Percentiles rank a stretch among this genome's conserved stretches.
Evolutionary conservation across 2,797 vertebrate species (phyloP).

Genomic region (Chiroxiphia lanceolata): DNA sequence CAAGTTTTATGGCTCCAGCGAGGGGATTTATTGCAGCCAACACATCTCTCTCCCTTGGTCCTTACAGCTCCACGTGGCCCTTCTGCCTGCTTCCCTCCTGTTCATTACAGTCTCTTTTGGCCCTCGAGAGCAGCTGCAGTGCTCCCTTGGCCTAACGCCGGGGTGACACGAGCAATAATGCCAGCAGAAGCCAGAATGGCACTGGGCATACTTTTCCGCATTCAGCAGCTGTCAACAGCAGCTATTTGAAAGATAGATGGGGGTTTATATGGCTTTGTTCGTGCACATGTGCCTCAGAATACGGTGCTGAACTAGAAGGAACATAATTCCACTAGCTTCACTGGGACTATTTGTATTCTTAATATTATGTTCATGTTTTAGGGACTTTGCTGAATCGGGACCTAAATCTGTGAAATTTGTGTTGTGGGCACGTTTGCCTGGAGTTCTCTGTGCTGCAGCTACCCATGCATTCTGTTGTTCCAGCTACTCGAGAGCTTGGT

Average conservation of each 20-base stretch:
- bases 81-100: constrained; percentile 43
- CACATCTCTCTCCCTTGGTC: not conserved
- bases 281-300: constrained; percentile 26
- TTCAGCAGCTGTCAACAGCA: constrained; percentile 50
- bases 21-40: constrained; percentile 44
- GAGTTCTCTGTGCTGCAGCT: not conserved
- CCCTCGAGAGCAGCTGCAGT: constrained; percentile 54
- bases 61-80: constrained; percentile 39
- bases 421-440: not conserved
- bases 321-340: constrained; percentile 25
- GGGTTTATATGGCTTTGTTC: constrained; percentile 16
- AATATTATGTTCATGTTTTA: not conserved
- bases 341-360: not conserved
- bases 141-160: constrained; percentile 40
- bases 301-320: not conserved
- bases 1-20: constrained; percentile 43
- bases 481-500: not conserved
- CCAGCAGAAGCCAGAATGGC: constrained; percentile 22
- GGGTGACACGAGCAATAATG: constrained; percentile 42
- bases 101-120: constrained; percentile 53
- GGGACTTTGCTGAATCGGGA: not conserved
- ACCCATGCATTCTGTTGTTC: not conserved
- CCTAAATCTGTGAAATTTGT: not conserved
- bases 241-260: constrained; percentile 47
- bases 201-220: not conserved